Percentiles rank a stretch among this genome's conserved stretches.
phyloP scores from a whole-genome alignment of 2,888 invertebrate genomes.

The Holacanthella duospinosa region DNA sequence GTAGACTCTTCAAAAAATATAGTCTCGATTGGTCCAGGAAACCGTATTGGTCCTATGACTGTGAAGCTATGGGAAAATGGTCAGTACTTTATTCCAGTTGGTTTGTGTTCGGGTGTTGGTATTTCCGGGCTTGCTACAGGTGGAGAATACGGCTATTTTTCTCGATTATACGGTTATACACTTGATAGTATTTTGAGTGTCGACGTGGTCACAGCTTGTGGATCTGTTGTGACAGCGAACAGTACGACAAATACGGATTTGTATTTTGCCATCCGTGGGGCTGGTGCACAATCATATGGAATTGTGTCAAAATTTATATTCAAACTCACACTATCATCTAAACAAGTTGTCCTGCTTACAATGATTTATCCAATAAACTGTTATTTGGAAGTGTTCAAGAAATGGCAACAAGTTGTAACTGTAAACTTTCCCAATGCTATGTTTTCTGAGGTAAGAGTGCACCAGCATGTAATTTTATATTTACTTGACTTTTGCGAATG shows the following conservation, averaged over 20 bases:
- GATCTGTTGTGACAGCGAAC: background rate
- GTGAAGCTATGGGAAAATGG: background rate
- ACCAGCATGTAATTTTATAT: background rate
- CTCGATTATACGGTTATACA: background rate
- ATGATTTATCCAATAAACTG: background rate
- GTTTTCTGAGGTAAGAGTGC: no score
- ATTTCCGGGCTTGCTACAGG: conserved; percentile 1
- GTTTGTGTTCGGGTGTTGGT: background rate
- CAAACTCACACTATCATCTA: background rate
- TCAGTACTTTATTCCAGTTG: background rate
- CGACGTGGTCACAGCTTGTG: background rate
- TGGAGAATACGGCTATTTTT: background rate
- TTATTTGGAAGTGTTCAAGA: background rate
- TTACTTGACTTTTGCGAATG: background rate
- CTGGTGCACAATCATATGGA: background rate
- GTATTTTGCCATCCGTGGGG: background rate
- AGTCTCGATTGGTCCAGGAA: background rate
- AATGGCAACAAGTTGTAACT: background rate
- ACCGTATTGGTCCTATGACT: background rate
- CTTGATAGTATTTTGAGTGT: conserved; percentile 1
- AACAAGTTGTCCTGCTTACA: background rate
- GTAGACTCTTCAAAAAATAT: background rate
- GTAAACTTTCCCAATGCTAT: background rate
- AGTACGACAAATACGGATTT: background rate
- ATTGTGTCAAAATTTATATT: conserved; percentile 3